Conservation (phyloP, 35 echinoderm and acorn worm genomes). For the Ptychodera flava region DNA sequence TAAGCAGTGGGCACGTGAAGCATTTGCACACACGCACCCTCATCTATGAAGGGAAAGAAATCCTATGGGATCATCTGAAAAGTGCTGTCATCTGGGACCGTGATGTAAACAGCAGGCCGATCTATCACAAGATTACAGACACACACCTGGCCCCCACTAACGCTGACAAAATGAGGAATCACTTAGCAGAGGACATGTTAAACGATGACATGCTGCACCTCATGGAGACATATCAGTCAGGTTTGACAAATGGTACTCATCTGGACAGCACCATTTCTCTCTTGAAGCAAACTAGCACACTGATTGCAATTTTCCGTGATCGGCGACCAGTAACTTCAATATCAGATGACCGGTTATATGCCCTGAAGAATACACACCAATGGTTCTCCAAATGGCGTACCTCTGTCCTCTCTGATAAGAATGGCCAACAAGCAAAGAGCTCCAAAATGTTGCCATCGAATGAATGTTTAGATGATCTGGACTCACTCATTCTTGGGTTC, state of each 20-base stretch:
- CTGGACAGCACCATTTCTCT: conserved; percentile 11
- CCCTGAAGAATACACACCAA: too few relatives aligned
- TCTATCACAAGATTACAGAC: conserved; percentile 8
- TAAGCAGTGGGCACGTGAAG: conserved; percentile 4
- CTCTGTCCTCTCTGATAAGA: too few relatives aligned
- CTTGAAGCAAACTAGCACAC: background rate
- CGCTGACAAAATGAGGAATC: background rate
- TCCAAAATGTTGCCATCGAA: too few relatives aligned
- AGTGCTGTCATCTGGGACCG: background rate
- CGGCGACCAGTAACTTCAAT: background rate
- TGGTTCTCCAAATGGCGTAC: too few relatives aligned
- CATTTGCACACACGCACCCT: conserved; percentile 4
- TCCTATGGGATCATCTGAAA: conserved; percentile 6
- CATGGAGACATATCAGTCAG: background rate
- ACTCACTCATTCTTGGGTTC: background rate
- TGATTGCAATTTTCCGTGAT: conserved; percentile 2
- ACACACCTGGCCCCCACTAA: background rate
- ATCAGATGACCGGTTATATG: background rate
- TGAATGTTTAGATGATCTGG: conserved; percentile 15
- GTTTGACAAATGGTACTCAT: background rate
- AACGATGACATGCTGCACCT: conserved; percentile 5
- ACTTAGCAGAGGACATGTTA: conserved; percentile 19
- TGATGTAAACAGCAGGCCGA: conserved; percentile 3
- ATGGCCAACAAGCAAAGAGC: too few relatives aligned
- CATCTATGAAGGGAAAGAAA: background rate